Conservation (phyloP, 2,113 vertebrate genomes). For the Solea senegalensis region DNA sequence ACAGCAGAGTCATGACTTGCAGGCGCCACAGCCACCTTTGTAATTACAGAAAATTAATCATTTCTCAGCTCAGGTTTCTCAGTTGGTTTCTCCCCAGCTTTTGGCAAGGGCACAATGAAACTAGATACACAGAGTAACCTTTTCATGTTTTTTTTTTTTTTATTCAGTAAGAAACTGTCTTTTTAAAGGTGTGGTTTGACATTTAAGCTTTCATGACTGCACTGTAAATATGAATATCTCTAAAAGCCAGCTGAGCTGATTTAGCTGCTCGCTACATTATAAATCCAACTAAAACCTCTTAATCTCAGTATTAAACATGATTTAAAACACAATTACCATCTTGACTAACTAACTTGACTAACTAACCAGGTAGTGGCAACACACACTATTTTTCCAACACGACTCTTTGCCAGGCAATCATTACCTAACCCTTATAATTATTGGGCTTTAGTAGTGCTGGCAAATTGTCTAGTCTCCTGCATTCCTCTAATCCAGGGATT, state of each 20-base stretch:
- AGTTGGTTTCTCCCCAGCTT: conserved; percentile 17
- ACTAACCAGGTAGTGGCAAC: background rate
- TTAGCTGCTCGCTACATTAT: too few species aligned
- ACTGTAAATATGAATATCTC: background rate
- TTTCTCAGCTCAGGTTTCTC: conserved; percentile 6
- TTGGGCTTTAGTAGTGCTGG: too few species aligned
- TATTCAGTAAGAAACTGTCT: background rate
- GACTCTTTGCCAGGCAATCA: too few species aligned
- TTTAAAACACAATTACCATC: background rate
- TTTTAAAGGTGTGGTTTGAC: background rate
- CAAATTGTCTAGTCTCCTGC: too few species aligned
- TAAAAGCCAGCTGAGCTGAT: background rate
- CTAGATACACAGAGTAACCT: background rate
- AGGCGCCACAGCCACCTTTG: conserved; percentile 22
- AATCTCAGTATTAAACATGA: background rate
- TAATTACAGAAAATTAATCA: conserved; percentile 50
- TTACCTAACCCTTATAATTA: too few species aligned
- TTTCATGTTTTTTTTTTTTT: background rate
- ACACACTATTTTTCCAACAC: background rate
- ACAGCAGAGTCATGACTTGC: conserved; percentile 38
- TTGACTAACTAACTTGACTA: background rate
- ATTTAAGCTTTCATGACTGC: background rate
- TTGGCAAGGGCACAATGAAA: conserved; percentile 15
- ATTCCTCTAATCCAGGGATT: too few species aligned
- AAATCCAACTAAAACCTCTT: background rate